Evolutionary conservation across 2,113 vertebrate species (phyloP).

Genomic region (Ictalurus furcatus): DNA sequence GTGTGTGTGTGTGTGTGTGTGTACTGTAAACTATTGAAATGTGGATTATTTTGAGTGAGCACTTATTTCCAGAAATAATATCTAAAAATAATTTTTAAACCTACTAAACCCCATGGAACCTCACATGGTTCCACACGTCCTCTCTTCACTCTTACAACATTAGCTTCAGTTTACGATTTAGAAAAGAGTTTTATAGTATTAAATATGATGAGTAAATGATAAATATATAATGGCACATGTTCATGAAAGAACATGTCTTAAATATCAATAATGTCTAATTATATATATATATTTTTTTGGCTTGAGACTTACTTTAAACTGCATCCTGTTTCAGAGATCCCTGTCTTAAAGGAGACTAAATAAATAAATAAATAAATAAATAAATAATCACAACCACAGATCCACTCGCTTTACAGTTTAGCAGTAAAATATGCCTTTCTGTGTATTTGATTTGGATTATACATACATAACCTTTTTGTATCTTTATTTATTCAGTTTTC

Average conservation of each 20-base stretch:
- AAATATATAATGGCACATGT: not conserved
- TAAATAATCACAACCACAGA: not conserved
- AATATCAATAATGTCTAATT: not conserved
- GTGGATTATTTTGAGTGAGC: not conserved
- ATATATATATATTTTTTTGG: not conserved
- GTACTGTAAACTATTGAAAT: not conserved
- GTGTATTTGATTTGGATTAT: not conserved
- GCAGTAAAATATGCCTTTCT: not conserved
- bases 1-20: not conserved
- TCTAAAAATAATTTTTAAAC: not conserved
- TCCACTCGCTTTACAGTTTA: not conserved
- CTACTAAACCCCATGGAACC: not conserved
- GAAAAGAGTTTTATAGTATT: not conserved
- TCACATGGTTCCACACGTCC: not conserved
- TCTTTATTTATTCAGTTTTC: not conserved
- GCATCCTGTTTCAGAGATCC: not conserved
- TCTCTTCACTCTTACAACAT: not conserved
- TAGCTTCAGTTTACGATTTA: not conserved
- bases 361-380: not conserved
- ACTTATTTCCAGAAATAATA: not conserved
- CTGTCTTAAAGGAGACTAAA: not conserved
- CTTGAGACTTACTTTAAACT: not conserved
- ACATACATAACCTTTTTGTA: not conserved
- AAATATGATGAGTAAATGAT: no score
- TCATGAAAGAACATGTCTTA: not conserved